Base-by-base conservation (phyloP, 2,113 vertebrate genomes). In the Cyanistes caeruleus region DNA sequence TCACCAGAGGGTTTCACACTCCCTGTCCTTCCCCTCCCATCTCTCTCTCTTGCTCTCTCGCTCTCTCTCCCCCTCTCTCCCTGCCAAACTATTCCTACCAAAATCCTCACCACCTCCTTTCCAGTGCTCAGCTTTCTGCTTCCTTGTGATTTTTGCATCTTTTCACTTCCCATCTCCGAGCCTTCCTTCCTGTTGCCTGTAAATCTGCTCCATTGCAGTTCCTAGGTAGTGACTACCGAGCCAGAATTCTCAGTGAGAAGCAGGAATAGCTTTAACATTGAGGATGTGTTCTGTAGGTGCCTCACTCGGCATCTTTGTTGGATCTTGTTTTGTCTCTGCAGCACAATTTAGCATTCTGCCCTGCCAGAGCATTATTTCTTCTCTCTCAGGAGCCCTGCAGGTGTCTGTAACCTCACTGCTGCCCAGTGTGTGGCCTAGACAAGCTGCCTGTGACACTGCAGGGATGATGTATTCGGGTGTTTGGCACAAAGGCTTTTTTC, bases 351-450 rank as follows among this genome's bases (percentile, higher is more conserved):
- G 59, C 58, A 30, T 88, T 84, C 64, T 89, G 19, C 59, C 65
- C 85, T 49, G 15, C 35, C 43, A 55, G 55, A 10, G 30, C 7
- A 4, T 85, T 77, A 44, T 67, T 96, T 80, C 72, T 46, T 46
- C 69, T 44, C 48, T n/a, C 56, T 48, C 48, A 43, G 49, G 55
- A 41, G 33, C 5, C 48, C 67, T 78, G 75, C 3, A 2, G 3
- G 4, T 88, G 79, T 92, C 73, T 94, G 65, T 82, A 92, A 31
- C 58, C 58, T 82, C 58, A 5, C 44, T 84, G 65, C 88, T 94
- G 89, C 90, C 86, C 93, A 15, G 83, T n/a, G 51, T 87, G 82
- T 86, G 87, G 49, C 90, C 63, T 19, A 49, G 68, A 88, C 79
- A 78, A 69, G 52, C 82, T 94, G 90, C 69, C 43, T 68, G 49